Evolutionary conservation across 2,888 invertebrate genomes (phyloP).

Genomic region (Steinernema carpocapsae): DNA sequence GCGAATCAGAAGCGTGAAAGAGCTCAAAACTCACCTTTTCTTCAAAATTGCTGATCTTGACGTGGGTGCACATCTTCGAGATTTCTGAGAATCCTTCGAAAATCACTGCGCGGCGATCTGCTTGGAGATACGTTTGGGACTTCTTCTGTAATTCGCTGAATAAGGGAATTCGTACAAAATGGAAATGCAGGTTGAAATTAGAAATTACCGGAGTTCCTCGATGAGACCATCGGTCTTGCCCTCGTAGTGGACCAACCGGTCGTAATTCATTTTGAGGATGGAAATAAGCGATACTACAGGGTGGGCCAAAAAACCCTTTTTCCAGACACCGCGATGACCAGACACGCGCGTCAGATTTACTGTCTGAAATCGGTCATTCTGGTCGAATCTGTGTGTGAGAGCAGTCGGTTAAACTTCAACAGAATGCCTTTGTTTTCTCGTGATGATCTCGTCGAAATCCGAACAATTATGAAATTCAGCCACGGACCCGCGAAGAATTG

Average conservation of each 20-base stretch:
- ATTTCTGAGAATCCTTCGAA: constrained; percentile 29
- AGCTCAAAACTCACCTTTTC: not conserved
- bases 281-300: too few species aligned
- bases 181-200: not conserved
- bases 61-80: not conserved
- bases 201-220: not conserved
- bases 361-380: too few species aligned
- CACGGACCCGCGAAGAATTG: too few species aligned
- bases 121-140: not conserved
- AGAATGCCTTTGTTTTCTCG: too few species aligned
- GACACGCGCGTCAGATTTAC: too few species aligned
- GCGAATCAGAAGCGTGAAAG: not conserved
- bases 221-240: not conserved
- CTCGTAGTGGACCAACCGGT: constrained; percentile 13
- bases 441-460: too few species aligned
- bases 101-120: not conserved
- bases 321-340: too few species aligned
- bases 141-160: constrained; percentile 13
- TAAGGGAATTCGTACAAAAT: not conserved
- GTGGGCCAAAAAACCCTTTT: too few species aligned
- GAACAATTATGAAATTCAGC: too few species aligned
- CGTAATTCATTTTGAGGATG: constrained; percentile 24
- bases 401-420: too few species aligned
- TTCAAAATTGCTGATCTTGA: not conserved
- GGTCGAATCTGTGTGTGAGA: too few species aligned